Percentiles rank a stretch among this genome's conserved stretches.
Evolutionary conservation across 1,140 invertebrate genomes (phyloP).

Genomic region (Zaprionus ornatus): DNA sequence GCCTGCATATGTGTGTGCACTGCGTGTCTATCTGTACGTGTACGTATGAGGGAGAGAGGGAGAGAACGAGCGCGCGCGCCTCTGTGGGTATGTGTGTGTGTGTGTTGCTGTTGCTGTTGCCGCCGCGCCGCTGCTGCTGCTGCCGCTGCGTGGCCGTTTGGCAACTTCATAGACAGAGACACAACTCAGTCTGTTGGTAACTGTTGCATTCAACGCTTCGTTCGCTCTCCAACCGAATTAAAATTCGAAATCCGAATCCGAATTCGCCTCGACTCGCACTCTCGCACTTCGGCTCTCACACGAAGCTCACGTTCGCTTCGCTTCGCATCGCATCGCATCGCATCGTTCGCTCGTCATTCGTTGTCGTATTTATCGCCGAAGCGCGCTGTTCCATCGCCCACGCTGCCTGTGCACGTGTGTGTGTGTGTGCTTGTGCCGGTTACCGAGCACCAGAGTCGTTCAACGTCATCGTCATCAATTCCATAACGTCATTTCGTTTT

Average conservation of each 20-base stretch:
- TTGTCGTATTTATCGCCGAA: constrained; percentile 1
- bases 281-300: constrained; percentile 2
- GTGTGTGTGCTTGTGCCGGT: constrained; percentile 24
- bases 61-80: not conserved
- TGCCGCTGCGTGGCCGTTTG: constrained; percentile 51
- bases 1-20: constrained; percentile 4
- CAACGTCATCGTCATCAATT: constrained; percentile 55
- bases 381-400: constrained; percentile 18
- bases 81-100: constrained; percentile 2
- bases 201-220: constrained; percentile 82
- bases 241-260: constrained; percentile 12
- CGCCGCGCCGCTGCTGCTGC: constrained; percentile 18
- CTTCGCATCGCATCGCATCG: constrained; percentile 20
- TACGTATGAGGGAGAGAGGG: no score
- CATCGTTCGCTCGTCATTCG: constrained; percentile 6
- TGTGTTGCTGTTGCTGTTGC: constrained; percentile 16
- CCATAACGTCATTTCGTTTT: constrained; percentile 61
- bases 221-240: constrained; percentile 58
- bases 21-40: no score
- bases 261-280: constrained; percentile 18
- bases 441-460: constrained; percentile 21
- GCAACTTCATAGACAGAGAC: constrained; percentile 75
- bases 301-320: constrained; percentile 14
- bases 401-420: constrained; percentile 13
- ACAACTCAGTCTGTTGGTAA: constrained; percentile 79